phyloP scores from a whole-genome alignment of 2,797 vertebrate genomes.

The Sphaeramia orbicularis region DNA sequence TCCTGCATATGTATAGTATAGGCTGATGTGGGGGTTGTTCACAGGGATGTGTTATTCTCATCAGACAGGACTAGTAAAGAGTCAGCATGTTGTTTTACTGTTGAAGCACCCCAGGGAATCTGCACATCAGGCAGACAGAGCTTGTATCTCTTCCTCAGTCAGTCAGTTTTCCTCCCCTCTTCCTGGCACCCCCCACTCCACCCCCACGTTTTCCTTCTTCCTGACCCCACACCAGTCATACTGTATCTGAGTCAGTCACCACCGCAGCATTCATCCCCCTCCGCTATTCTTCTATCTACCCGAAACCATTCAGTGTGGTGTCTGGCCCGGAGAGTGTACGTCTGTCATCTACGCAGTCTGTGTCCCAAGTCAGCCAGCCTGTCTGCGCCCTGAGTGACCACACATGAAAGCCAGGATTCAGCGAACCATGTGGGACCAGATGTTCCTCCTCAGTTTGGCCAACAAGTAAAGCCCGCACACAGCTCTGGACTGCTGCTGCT shows the following conservation, averaged over 20 bases:
- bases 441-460: constrained; percentile 61
- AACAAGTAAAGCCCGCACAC: constrained; percentile 42
- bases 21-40: constrained; percentile 67
- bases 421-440: constrained; percentile 65
- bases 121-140: constrained; percentile 74
- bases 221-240: constrained; percentile 53
- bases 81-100: constrained; percentile 85
- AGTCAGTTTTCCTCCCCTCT: constrained; percentile 68
- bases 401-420: constrained; percentile 61
- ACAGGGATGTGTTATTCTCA: constrained; percentile 84
- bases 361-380: constrained; percentile 46
- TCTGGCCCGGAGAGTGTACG: constrained; percentile 36
- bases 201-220: constrained; percentile 53
- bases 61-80: constrained; percentile 79
- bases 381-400: constrained; percentile 67
- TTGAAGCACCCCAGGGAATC: constrained; percentile 68
- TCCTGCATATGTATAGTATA: constrained; percentile 55
- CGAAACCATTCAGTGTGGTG: constrained; percentile 49
- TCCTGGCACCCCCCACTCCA: constrained; percentile 60
- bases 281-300: constrained; percentile 49
- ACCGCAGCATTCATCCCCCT: constrained; percentile 51
- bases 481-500: constrained; percentile 36
- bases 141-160: constrained; percentile 77
- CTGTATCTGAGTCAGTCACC: constrained; percentile 57
- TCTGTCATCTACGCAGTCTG: constrained; percentile 54